Conservation (phyloP, 2,888 invertebrate genomes). For the Rambutsinella grinnellia region DNA sequence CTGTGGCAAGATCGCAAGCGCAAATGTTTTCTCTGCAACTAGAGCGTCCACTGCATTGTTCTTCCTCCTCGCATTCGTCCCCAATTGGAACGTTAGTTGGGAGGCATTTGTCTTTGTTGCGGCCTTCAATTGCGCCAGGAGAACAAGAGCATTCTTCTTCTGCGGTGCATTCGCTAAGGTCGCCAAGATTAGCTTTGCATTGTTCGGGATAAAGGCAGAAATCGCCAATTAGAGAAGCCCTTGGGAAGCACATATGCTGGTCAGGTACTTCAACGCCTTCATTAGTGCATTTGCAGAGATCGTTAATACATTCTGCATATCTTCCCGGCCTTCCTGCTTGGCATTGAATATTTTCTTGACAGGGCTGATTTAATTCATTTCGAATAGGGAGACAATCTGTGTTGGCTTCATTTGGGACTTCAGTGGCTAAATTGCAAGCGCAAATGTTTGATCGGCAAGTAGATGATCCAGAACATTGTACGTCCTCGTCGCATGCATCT, state of each 20-base stretch:
- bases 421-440: background rate
- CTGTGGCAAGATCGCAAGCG: background rate
- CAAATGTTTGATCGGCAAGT: background rate
- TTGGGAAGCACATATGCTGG: background rate
- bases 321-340: background rate
- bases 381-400: background rate
- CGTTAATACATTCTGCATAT: background rate
- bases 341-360: background rate
- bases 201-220: background rate
- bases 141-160: background rate
- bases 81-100: background rate
- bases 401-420: no score
- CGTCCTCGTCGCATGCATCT: background rate
- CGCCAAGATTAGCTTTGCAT: background rate
- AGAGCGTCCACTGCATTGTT: background rate
- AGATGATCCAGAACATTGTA: background rate
- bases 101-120: background rate
- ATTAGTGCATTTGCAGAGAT: background rate
- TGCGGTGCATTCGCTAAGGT: background rate
- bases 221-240: background rate
- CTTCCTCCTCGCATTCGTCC: background rate
- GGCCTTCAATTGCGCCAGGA: background rate
- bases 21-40: background rate
- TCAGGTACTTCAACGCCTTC: background rate
- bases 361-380: background rate